Evolutionary conservation across 2,113 vertebrate species (phyloP).

Genomic region (Sturnus vulgaris): DNA sequence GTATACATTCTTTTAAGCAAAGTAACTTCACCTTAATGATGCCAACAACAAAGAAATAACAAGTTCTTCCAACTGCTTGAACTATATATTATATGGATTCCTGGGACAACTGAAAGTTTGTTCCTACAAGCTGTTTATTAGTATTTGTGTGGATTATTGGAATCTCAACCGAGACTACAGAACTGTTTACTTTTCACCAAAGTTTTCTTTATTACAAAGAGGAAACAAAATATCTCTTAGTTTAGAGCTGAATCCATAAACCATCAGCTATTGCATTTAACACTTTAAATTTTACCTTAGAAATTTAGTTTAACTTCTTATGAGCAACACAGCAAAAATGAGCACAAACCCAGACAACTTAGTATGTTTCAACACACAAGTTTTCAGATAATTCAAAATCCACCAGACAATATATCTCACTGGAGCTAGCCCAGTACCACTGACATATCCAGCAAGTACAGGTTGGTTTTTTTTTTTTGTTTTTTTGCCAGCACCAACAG

Average conservation of each 20-base stretch:
- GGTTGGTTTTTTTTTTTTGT: neutral
- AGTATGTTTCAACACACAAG: neutral
- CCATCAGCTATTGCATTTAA: neutral
- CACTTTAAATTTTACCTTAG: neutral
- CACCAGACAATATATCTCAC: neutral
- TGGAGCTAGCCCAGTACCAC: neutral
- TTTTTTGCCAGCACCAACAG: neutral
- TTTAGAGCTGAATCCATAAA: neutral
- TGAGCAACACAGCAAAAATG: neutral
- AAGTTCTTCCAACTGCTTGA: neutral
- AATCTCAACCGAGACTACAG: neutral
- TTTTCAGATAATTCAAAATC: neutral
- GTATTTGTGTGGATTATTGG: neutral
- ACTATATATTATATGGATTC: neutral
- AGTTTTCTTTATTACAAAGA: neutral
- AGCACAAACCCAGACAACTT: neutral
- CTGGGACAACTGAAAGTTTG: neutral
- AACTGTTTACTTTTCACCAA: neutral
- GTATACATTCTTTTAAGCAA: neutral
- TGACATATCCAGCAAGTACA: fast-evolving
- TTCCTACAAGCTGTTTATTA: neutral
- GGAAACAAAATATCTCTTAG: neutral
- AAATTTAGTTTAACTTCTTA: neutral
- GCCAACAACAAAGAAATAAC: neutral
- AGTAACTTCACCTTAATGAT: neutral